Evolutionary conservation across 2,797 vertebrate genomes (phyloP).

Genomic region (Craterocephalus amniculus): DNA sequence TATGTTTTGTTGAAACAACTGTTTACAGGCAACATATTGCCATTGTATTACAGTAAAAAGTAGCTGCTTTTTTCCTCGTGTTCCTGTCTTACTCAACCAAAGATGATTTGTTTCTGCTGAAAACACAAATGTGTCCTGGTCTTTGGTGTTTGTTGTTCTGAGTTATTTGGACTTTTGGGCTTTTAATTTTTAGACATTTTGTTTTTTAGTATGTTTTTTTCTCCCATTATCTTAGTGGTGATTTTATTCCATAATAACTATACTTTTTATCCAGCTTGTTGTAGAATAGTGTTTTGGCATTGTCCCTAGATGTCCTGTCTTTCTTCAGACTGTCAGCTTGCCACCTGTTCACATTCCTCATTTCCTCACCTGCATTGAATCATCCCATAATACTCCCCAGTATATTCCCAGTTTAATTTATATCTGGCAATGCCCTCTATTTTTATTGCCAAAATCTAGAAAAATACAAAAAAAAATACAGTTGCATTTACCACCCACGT

Average conservation of each 20-base stretch:
- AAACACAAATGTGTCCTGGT: not conserved
- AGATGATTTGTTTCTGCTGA: too few species aligned
- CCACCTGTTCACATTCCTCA: not conserved
- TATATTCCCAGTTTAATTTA: too few species aligned
- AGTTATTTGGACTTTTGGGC: not conserved
- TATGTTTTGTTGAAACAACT: too few species aligned
- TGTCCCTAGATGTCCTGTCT: not conserved
- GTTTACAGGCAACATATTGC: too few species aligned
- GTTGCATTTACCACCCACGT: not conserved
- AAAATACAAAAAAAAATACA: not conserved
- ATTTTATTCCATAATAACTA: not conserved
- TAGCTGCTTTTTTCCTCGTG: too few species aligned
- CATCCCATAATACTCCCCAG: too few species aligned
- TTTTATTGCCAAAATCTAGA: too few species aligned
- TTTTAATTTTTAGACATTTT: not conserved
- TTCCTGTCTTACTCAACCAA: too few species aligned
- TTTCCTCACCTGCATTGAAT: not conserved
- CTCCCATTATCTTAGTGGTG: not conserved
- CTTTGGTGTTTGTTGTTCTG: not conserved
- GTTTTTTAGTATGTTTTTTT: not conserved
- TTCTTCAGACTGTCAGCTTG: not conserved
- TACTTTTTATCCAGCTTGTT: not conserved
- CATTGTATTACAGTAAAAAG: too few species aligned
- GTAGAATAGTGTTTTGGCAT: not conserved
- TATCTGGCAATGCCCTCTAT: too few species aligned